Base-by-base conservation (phyloP, 2,888 invertebrate genomes). In the Lobophora halterata region DNA sequence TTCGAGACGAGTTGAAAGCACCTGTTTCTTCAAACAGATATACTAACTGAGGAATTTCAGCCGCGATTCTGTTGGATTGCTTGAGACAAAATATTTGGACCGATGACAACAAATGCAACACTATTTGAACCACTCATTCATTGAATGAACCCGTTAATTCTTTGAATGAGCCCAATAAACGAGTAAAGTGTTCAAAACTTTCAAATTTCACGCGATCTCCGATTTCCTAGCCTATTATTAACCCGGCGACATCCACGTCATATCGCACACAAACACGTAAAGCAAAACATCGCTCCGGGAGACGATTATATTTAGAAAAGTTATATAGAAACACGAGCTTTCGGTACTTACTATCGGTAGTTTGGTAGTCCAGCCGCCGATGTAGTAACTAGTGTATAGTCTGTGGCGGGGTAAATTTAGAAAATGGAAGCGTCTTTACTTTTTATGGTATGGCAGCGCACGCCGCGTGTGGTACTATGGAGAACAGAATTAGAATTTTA, bases 381-480 rank as follows among this genome's bases (percentile, higher is more conserved):
- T 5, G 2, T n/a, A 17, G n/a, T n/a, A n/a, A n/a, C n/a, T n/a
- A 17, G 17, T 6, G 5, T 17, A 17, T 17, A 17, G 1, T 2
- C 5, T 5, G n/a, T 3, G 17, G 46, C 50, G 57, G 51, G 71
- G 54, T 81, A 83, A 73, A 79, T 63, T 81, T 85, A 85, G 83
- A 82, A 73, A 76, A 72, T 68, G 72, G 74, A 74, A 69, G 68
- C 68, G 74, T 72, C 74, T 85, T 86, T 72, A 78, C 86, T 86
- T 86, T 86, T 83, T 86, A 86, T 82, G 86, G 86, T 80, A 76
- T n/a, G n/a, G 66, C 76, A 85, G 26, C 66, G 50, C 56, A 71
- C 61, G 60, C 65, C 52, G 58, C 71, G 75, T 66, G 79, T 71
- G 77, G 71, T 72, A n/a, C n/a, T n/a, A n/a, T n/a, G n/a, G n/a